Evolutionary conservation across 2,888 invertebrate genomes (phyloP), one percentile per base, ranked within the genome.

Genomic region (Dicranocentrus wangi): DNA sequence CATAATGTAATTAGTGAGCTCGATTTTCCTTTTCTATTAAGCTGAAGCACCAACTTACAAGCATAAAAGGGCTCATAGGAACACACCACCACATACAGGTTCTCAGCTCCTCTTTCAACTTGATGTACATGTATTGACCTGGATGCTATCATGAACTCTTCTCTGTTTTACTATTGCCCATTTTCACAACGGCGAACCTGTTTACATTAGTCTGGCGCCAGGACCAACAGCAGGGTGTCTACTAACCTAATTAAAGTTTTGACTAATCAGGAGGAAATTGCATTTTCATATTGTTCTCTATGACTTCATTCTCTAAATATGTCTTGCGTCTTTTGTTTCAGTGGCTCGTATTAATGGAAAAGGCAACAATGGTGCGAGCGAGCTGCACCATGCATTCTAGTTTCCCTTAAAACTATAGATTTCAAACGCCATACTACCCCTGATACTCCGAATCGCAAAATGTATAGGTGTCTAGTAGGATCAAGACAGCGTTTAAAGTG

Each of bases 1-100:
- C 77, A 23, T 77, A 77, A 77, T 77, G 47, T 51, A 69, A 77
- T 77, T 69, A 77, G 68, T 23, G 32, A 51, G 69, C 69, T 77
- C 77, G 42, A 47, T 69, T 77, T 68, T 43, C 69, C 66, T 32
- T 53, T 68, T 42, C 55, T 42, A 42, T 43, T 55, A 55, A 32
- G 39, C 39, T 42, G 13, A 51, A 61, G 32, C 15, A 15, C n/a
- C n/a, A n/a, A n/a, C 47, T n/a, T 39, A 13, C 39, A 8, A 39
- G 13, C 39, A 39, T 39, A 13, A 39, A 39, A 39, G 39, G 39
- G 39, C 13, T 39, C 39, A n/a, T n/a, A n/a, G n/a, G 39, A 8
- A 39, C 39, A 5, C 39, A 39, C 39, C 39, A 39, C 7, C 39
- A 39, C 5, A 13, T 39, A 13, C 39, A 8, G 39, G 39, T 47